Evolutionary conservation across 35 echinoderm and acorn worm genomes (phyloP).

Genomic region (Lytechinus pictus): DNA sequence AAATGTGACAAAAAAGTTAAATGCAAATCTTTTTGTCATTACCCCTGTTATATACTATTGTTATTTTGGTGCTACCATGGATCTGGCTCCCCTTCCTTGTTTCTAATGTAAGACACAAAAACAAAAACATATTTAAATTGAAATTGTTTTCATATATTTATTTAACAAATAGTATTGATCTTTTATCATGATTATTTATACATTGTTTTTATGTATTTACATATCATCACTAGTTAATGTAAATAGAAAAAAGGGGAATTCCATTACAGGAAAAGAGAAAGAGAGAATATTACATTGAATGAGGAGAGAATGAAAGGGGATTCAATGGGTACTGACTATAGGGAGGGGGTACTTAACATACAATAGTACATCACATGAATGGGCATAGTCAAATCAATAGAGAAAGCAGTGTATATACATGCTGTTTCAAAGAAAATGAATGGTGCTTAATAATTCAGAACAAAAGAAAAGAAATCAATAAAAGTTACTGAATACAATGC

Average conservation of each 20-base stretch:
- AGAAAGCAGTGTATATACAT: background rate
- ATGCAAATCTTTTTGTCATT: no score
- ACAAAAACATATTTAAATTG: background rate
- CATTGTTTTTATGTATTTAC: constrained; percentile 46
- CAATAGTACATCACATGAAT: background rate
- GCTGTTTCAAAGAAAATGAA: background rate
- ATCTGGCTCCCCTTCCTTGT: no score
- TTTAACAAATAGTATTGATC: constrained; percentile 59
- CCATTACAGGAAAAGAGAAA: background rate
- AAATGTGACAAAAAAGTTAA: no score
- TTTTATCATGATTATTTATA: constrained; percentile 50
- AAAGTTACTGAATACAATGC: background rate
- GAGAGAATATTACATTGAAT: background rate
- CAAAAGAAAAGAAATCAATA: background rate
- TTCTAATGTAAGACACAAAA: no score
- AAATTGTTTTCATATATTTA: constrained; percentile 7
- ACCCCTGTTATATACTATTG: no score
- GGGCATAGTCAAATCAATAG: background rate
- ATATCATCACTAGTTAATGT: constrained; percentile 13
- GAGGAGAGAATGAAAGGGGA: background rate
- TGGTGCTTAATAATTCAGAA: background rate
- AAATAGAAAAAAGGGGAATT: background rate
- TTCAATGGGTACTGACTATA: background rate
- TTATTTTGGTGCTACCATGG: no score
- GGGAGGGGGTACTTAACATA: constrained; percentile 16